Evolutionary conservation across 2,797 vertebrate genomes (phyloP), one percentile per base, ranked within the genome.

Genomic region (Nyctalus aviator): DNA sequence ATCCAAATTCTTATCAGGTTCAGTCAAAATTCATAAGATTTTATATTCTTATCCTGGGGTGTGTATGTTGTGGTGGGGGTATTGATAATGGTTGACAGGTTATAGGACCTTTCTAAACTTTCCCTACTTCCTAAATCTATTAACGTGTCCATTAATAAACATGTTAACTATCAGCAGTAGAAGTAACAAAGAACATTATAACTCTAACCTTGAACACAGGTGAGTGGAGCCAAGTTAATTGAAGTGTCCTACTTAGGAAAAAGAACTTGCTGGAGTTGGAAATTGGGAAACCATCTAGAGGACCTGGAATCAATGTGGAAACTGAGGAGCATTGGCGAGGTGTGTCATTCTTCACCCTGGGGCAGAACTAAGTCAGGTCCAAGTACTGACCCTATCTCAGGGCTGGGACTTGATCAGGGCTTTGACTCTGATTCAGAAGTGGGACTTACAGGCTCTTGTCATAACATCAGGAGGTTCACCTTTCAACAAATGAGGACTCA

Each of bases 171-270:
- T 79, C 32, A 94, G 59, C 32, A 37, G 17, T 48, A 84, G 13
- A 75, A 82, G 20, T 41, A 86, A 85, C 57, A 64, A 77, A 95
- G 53, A 71, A 77, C 79, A 64, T 59, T 66, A 14, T 69, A 87
- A 77, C 46, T 76, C 81, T 35, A 90, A 90, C 84, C 37, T 90
- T 83, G 94, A n/a, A 71, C 50, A 66, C 41, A 62, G 77, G 76
- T 37, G 66, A 86, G 32, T 37, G 37, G 35, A 94, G 37, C 90
- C 85, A 72, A 32, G 84, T 92, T 81, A 86, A 96, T 95, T 41
- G 13, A 92, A 86, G 30, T 94, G 89, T 59, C 81, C 95, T 96
- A 94, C 83, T 93, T 96, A 94, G 83, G 41, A 55, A 55, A 46
- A 88, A 72, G 84, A 73, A 8, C n/a, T 53, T 81, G 25, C 68